Evolutionary conservation across 1,140 invertebrate species (phyloP), one percentile per base, ranked within the genome.

Genomic region (Antheraea mylitta): DNA sequence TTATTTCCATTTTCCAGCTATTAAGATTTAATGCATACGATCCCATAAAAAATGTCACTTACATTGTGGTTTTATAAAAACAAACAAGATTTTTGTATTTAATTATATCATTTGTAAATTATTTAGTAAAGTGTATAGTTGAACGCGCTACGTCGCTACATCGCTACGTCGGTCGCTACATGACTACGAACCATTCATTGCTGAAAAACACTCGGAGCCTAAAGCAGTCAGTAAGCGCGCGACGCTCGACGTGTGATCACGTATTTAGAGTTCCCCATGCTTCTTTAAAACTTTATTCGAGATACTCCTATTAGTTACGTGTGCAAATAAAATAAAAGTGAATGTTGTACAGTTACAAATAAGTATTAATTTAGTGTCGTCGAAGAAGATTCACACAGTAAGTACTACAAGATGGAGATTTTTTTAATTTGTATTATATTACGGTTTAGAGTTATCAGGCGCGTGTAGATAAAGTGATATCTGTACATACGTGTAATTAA

Each of bases 401-500:
- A 30, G 16, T 37, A 30, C 22, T 30, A 30, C 22, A 30, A 63
- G 61, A 18, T 37, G 37, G 30, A 37, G 36, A 16, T 37, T 61
- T 61, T 60, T 30, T 63, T 22, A 11, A 63, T 63, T 37, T n/a
- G 16, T n/a, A 63, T 63, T 37, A 37, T 37, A 37, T 63, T 63
- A 0, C 16, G 37, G 30, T n/a, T 37, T 30, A 16, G 61, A 63
- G 61, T 63, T 63, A 63, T 63, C 61, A 30, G 22, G 22, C 30
- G 22, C 11, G 61, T 13, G 7, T 8, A 37, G 61, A 63, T 63
- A 63, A 37, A 30, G 18, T 13, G 61, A 37, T 63, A 63, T 37
- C 61, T 30, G 30, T 36, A 63, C 61, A 63, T 37, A 53, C 38
- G 61, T 63, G 61, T 63, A 63, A 63, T 63, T 63, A 63, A 63